Percentiles rank a stretch among this genome's conserved stretches.
These are phyloP conservation scores for Acleris laterana DNA, from an alignment of 2,888 invertebrate species.

Conservation along the genomic window DNA sequence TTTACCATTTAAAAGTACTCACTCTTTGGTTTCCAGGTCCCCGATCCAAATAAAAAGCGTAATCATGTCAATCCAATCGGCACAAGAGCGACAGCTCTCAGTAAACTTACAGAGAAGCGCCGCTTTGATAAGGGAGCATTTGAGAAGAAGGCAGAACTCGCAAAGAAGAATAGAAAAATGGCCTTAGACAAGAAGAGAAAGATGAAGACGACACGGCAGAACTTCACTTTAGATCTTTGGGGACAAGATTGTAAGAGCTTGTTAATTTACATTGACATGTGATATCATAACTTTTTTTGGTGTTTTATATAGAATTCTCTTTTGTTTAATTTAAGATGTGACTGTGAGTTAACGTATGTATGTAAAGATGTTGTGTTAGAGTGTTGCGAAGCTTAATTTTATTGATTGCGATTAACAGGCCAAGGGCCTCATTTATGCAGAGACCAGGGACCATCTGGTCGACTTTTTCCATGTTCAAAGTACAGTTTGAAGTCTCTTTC, in stretches of 20 bases:
- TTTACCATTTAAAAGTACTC: too few relatives aligned
- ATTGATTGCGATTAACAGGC: too few relatives aligned
- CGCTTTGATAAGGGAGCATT: conserved; percentile 75
- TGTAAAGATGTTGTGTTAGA: too few relatives aligned
- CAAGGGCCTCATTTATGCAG: too few relatives aligned
- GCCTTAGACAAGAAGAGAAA: conserved; percentile 67
- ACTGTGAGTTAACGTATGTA: too few relatives aligned
- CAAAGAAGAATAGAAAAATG: conserved; percentile 73
- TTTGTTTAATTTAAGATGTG: too few relatives aligned
- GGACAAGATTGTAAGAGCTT: conserved; percentile 76
- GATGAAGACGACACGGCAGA: conserved; percentile 71
- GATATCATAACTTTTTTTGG: not conserved
- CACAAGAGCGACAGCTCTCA: conserved; percentile 67
- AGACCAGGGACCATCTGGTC: too few relatives aligned
- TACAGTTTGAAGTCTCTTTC: too few relatives aligned
- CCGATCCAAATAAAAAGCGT: conserved; percentile 87
- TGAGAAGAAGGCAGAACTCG: conserved; percentile 79
- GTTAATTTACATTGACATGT: not conserved
- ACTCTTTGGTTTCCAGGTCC: conserved; percentile 70
- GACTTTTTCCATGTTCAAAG: too few relatives aligned
- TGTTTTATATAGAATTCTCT: too few relatives aligned
- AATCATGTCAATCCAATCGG: conserved; percentile 72
- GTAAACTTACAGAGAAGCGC: conserved; percentile 75
- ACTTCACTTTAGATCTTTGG: conserved; percentile 88
- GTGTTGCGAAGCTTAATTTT: too few relatives aligned